Conservation (phyloP, 2,113 vertebrate species). For the Uria lomvia region DNA sequence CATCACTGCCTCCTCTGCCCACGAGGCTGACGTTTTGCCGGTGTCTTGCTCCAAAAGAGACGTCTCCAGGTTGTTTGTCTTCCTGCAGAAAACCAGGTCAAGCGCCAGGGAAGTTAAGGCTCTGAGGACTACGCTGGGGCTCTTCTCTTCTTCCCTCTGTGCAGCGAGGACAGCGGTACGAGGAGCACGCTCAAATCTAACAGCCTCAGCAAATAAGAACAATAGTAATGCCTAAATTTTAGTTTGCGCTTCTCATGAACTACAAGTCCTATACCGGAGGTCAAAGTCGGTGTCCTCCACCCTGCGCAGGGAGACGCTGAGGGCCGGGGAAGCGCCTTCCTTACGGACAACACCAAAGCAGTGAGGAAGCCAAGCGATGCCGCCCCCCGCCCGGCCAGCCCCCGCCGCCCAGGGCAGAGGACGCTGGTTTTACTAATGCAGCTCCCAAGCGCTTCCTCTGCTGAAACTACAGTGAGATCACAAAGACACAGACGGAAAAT, state of each 20-base stretch:
- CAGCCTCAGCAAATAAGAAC: neutral
- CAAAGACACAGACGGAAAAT: neutral
- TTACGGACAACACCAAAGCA: neutral
- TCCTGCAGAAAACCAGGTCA: neutral
- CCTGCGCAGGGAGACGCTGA: accelerated
- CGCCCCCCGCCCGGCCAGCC: neutral
- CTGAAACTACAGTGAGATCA: accelerated
- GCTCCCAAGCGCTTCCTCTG: neutral
- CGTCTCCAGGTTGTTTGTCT: neutral
- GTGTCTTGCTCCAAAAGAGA: neutral
- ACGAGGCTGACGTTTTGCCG: neutral
- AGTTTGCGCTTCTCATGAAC: neutral
- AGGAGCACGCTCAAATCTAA: neutral
- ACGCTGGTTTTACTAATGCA: accelerated
- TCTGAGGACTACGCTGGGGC: neutral
- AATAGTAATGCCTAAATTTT: accelerated
- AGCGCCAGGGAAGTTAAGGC: neutral
- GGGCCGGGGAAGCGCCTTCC: neutral
- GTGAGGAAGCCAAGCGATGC: neutral
- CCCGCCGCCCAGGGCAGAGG: neutral
- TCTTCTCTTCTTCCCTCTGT: accelerated
- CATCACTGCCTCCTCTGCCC: neutral
- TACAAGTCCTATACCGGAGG: neutral
- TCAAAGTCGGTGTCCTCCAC: neutral
- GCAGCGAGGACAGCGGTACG: neutral